phyloP scores from a whole-genome alignment of 1,140 invertebrate species.

The Antheraea mylitta region DNA sequence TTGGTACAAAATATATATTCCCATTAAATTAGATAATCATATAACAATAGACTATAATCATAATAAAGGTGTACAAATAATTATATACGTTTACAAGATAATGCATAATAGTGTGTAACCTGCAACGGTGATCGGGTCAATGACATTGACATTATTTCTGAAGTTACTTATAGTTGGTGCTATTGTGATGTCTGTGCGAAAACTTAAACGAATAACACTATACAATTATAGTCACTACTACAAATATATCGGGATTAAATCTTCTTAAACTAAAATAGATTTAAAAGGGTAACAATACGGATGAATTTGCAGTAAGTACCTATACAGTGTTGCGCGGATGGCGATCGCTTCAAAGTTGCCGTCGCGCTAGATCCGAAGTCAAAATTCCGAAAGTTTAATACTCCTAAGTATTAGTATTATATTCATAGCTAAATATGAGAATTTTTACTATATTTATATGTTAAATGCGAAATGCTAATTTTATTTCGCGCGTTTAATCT shows the following conservation, averaged over 20 bases:
- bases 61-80: neutral
- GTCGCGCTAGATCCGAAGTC: too few species aligned
- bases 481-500: too few species aligned
- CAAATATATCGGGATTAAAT: neutral
- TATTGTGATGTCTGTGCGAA: slow-evolving; percentile 6
- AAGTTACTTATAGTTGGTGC: neutral
- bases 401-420: too few species aligned
- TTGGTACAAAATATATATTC: neutral
- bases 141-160: slow-evolving; percentile 36
- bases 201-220: neutral
- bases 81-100: neutral
- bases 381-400: too few species aligned
- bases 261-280: neutral
- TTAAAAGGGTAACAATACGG: too few species aligned
- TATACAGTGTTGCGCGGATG: too few species aligned
- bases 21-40: neutral
- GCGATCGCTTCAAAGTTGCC: too few species aligned
- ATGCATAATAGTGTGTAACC: slow-evolving; percentile 14
- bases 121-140: slow-evolving; percentile 12
- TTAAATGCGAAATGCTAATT: too few species aligned
- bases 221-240: neutral
- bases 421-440: too few species aligned
- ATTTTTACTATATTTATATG: too few species aligned
- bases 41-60: slow-evolving; percentile 1
- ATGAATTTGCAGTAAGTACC: too few species aligned